phyloP scores from a whole-genome alignment of 1,140 invertebrate genomes.

The Caenorhabditis briggsae region DNA sequence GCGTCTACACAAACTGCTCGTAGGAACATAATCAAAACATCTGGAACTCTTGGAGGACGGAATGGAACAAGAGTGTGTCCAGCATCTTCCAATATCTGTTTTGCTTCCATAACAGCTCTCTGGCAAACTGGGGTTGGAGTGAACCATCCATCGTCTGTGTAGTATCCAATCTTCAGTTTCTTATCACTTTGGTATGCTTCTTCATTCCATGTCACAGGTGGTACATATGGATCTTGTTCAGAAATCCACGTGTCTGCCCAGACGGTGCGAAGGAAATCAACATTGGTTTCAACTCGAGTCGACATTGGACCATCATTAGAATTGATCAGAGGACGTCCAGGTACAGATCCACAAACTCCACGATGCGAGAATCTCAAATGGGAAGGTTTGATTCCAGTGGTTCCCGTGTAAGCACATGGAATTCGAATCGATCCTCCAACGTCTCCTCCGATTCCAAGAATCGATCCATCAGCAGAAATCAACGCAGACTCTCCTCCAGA shows the following conservation, averaged over 20 bases:
- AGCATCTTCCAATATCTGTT: slow-evolving; percentile 68
- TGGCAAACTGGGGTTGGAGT: slow-evolving; percentile 76
- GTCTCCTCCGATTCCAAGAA: slow-evolving; percentile 78
- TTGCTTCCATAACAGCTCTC: slow-evolving; percentile 74
- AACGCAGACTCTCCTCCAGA: slow-evolving; percentile 76
- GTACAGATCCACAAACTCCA: slow-evolving; percentile 60
- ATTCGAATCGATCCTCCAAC: slow-evolving; percentile 78
- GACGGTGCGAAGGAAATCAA: slow-evolving; percentile 52
- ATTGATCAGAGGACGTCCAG: slow-evolving; percentile 63
- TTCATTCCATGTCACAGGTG: slow-evolving; percentile 62
- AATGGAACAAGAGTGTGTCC: slow-evolving; percentile 76
- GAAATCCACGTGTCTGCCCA: slow-evolving; percentile 61
- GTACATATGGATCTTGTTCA: slow-evolving; percentile 61
- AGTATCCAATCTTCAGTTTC: slow-evolving; percentile 77
- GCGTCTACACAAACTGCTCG: slow-evolving; percentile 62
- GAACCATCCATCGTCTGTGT: slow-evolving; percentile 74
- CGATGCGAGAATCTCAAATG: slow-evolving; percentile 55
- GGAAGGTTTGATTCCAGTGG: slow-evolving; percentile 62
- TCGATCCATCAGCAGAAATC: slow-evolving; percentile 74
- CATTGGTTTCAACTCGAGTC: slow-evolving; percentile 45
- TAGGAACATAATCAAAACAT: slow-evolving; percentile 52
- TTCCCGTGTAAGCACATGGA: slow-evolving; percentile 72
- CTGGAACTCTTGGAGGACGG: slow-evolving; percentile 64
- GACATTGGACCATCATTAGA: slow-evolving; percentile 64
- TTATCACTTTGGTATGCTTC: slow-evolving; percentile 57